Base-by-base conservation (phyloP, 1,140 invertebrate species). In the Drosophila pallidifrons region DNA sequence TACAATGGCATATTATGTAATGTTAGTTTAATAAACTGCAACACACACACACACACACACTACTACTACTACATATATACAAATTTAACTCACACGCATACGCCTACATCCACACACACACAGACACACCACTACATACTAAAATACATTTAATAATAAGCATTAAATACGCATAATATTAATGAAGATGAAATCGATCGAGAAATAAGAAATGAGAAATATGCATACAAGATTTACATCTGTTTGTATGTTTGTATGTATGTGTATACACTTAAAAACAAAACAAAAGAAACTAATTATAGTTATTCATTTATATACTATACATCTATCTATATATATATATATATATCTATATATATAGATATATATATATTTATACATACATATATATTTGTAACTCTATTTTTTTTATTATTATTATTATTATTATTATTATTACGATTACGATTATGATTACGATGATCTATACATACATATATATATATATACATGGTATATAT, bases 251-350 rank as follows among this genome's bases (percentile, higher is more conserved):
- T 69, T 69, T 74, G 57, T 60, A 73, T 68, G 64, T 73, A 73
- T 68, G 54, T 73, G 54, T 30, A 67, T 69, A 74, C 64, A 74
- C 65, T 59, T 60, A 67, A 68, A 38, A 32, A 32, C 30, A 32
- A 32, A 32, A 32, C 30, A 32, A 32, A 32, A 32, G 7, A 8
- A 54, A 69, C 76, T 81, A 79, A 78, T 59, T 79, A 41, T 75
- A 79, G 66, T 68, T 81, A 71, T 79, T 75, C 72, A 78, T 80
- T 75, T 78, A 61, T 55, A 74, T 55, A 72, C 38, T 59, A 43
- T 43, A 43, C 35, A 38, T 38, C n/a, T 52, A 52, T 59, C 52
- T 58, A 73, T 20, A 71, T 15, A 71, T 47, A 46, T n/a, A 25
- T 25, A 25, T 4, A 25, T 25, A 25, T 20, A 20, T 20, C 3